Evolutionary conservation across 2,888 invertebrate species (phyloP), one percentile per base, ranked within the genome.

Genomic region (Dryocosmus kuriphilus): DNA sequence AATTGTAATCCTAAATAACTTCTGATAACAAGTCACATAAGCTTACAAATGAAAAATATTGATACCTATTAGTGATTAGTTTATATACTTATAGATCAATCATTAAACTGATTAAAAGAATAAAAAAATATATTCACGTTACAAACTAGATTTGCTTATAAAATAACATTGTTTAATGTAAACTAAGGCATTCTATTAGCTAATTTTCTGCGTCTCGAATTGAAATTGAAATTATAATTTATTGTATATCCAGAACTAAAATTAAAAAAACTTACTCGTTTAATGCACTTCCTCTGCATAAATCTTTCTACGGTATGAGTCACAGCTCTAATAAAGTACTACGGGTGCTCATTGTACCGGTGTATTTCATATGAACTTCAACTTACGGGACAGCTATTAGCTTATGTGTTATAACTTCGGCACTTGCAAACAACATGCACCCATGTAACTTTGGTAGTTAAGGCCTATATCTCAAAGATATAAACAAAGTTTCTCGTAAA

Each of bases 321-420:
- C 63, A 63, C 24, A 41, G 41, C 22, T 46, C 24, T 11, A 35
- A 35, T 35, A 11, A 35, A 35, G 35, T 35, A 35, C 11, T 16
- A 22, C 14, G 24, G 63, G 38, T 22, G 19, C n/a, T 35, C 63
- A 63, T 63, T 63, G 32, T 63, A 60, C 22, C 63, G n/a, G 35
- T 35, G 41, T 41, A 65, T 65, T 63, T 63, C 63, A 63, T 35
- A 35, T 63, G n/a, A 35, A 35, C 63, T 65, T 65, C 38, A 38
- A 65, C 38, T 65, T 38, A 63, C 35, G 35, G 35, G 63, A 63
- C 63, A 63, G 63, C 16, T 38, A 65, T 65, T 38, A 41, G 24
- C 63, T 65, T 65, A 65, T 65, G 38, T 22, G 22, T 65, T 65
- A 65, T 65, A 41, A 65, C 38, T 65, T 24, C 35, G 38, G 24